Evolutionary conservation across 2,888 invertebrate genomes (phyloP).

Genomic region (Choristoneura rosaceana): DNA sequence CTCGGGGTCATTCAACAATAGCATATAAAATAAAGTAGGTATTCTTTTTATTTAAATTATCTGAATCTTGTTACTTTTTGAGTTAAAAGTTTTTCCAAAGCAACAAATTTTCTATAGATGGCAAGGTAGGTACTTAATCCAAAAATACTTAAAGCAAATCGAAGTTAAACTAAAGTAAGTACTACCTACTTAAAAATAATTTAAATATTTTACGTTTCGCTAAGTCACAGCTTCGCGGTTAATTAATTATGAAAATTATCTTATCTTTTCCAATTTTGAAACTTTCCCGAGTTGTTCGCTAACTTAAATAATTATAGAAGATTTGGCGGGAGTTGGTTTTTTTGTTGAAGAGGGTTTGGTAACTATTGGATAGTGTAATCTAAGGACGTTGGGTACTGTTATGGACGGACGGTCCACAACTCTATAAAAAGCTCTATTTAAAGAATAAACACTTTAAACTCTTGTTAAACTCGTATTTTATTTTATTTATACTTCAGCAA

Average conservation of each 20-base stretch:
- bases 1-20: neutral
- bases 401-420: too few species aligned
- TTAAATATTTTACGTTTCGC: slow-evolving; percentile 24
- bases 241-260: slow-evolving; percentile 41
- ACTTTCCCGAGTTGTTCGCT: slow-evolving; percentile 28
- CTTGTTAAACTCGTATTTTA: too few species aligned
- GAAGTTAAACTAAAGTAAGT: slow-evolving; percentile 2
- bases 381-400: slow-evolving; percentile 6
- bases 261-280: slow-evolving; percentile 34
- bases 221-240: slow-evolving; percentile 38
- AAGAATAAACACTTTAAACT: too few species aligned
- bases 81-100: too few species aligned
- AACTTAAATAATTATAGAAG: slow-evolving; percentile 32
- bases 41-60: neutral
- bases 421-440: too few species aligned
- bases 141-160: slow-evolving; percentile 1
- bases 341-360: slow-evolving; percentile 16
- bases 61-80: neutral
- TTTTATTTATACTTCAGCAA: too few species aligned
- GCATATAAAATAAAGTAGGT: neutral
- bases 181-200: slow-evolving; percentile 13
- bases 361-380: slow-evolving; percentile 5
- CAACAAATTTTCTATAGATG: too few species aligned
- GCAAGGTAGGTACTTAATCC: neutral
- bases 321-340: slow-evolving; percentile 10